A percentile compares a stretch with the other conserved stretches of the same genome.
Conservation (phyloP, 1,140 invertebrate genomes). For the Bombyx mori region ASM3026992v2 NC_085115.1:9314001-9314500, state of each 20-base stretch:
- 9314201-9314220: slow-evolving; percentile 23
- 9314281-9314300: slow-evolving; percentile 10
- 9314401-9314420: too few species aligned
- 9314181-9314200: slow-evolving; percentile 41
- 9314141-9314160: slow-evolving; percentile 42
- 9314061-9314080: slow-evolving; percentile 57
- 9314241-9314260: background rate
- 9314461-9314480: too few species aligned
- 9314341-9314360: background rate
- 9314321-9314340: background rate
- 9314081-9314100: slow-evolving; percentile 65
- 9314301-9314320: slow-evolving; percentile 1
- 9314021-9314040: slow-evolving; percentile 50
- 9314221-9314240: too few species aligned
- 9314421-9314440: too few species aligned
- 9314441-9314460: too few species aligned
- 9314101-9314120: slow-evolving; percentile 69
- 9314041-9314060: slow-evolving; percentile 25
- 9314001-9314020: slow-evolving; percentile 40
- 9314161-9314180: slow-evolving; percentile 54
- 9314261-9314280: slow-evolving; percentile 22
- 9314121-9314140: slow-evolving; percentile 54
- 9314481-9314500: background rate
- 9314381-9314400: background rate
- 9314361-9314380: background rate